Conservation (phyloP, 2,113 vertebrate genomes). For the Falcunculus frontatus region DNA sequence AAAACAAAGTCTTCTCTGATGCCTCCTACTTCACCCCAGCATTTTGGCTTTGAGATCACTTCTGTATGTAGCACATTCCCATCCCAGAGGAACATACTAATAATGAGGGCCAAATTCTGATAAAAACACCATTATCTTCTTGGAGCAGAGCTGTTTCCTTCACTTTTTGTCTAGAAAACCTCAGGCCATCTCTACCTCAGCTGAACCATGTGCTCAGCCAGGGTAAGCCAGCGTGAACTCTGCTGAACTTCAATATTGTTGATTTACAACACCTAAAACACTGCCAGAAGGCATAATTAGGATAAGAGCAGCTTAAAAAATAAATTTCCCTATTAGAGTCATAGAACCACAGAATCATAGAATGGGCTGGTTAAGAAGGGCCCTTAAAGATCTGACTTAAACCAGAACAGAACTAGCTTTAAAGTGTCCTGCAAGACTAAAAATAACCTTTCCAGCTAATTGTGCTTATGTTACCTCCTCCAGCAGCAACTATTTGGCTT, state of each 20-base stretch:
- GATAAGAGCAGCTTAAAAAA: background rate
- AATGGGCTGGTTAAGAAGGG: background rate
- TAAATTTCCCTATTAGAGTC: background rate
- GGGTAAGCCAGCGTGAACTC: background rate
- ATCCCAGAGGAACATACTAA: background rate
- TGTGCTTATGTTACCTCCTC: slow-evolving; percentile 25
- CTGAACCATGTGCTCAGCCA: background rate
- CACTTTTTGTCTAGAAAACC: background rate
- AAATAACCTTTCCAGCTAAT: background rate
- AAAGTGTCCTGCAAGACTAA: background rate
- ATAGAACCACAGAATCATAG: background rate
- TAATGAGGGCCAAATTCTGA: background rate
- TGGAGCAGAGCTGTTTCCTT: background rate
- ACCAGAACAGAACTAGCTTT: background rate
- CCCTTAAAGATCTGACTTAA: background rate
- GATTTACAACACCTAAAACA: background rate
- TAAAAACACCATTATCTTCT: background rate
- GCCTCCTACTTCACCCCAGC: background rate
- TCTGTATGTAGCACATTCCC: background rate
- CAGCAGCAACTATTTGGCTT: slow-evolving; percentile 13
- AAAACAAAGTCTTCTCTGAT: background rate
- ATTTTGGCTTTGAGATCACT: background rate
- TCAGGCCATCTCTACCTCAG: background rate
- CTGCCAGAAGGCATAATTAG: background rate
- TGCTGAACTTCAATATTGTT: background rate